Evolutionary conservation across 2,888 invertebrate species (phyloP).

Genomic region (Ryuthela nishihirai): DNA sequence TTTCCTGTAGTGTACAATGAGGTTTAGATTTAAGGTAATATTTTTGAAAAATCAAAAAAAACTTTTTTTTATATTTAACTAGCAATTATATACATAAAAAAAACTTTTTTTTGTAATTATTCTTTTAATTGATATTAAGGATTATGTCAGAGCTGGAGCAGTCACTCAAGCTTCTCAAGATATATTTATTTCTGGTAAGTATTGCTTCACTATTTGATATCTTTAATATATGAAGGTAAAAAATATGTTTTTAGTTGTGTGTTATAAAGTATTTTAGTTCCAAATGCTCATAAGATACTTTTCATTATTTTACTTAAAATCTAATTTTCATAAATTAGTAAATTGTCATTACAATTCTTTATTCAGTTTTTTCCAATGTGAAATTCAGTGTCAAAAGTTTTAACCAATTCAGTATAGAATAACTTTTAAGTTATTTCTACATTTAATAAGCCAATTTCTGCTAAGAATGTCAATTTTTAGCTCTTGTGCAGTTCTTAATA

Average conservation of each 20-base stretch:
- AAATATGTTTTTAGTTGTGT: no score
- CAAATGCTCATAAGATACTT: background rate
- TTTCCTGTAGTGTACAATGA: no score
- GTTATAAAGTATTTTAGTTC: conserved; percentile 37
- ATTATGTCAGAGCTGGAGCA: conserved; percentile 64
- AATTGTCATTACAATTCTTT: background rate
- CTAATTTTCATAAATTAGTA: background rate
- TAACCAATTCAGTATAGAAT: no score
- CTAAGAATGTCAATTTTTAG: no score
- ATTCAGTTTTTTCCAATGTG: background rate
- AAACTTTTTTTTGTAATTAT: background rate
- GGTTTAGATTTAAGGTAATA: no score
- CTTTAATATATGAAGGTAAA: background rate
- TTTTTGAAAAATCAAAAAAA: no score
- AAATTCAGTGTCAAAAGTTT: no score
- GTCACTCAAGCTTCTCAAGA: conserved; percentile 71
- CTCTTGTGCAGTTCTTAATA: no score
- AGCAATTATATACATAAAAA: no score
- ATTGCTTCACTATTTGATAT: background rate
- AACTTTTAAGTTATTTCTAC: no score
- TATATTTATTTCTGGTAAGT: conserved; percentile 69
- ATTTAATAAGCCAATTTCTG: no score
- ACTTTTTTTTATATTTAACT: no score
- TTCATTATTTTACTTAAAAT: background rate
- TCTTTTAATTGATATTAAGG: conserved; percentile 45